phyloP scores from a whole-genome alignment of 2,113 vertebrate species.

The Psilopsiagon aurifrons region DNA sequence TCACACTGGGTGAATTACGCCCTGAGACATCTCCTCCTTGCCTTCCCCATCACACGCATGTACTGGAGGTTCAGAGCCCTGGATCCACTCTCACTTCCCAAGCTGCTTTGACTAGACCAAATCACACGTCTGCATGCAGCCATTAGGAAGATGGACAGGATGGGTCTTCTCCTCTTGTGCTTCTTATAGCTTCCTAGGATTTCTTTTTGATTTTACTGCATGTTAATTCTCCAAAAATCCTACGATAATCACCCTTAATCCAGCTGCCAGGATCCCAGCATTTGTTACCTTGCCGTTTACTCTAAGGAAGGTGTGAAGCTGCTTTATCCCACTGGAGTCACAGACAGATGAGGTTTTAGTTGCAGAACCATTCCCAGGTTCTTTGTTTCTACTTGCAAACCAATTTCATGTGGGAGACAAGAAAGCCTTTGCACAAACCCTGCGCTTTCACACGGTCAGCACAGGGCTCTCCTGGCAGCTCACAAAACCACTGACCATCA shows the following conservation, averaged over 20 bases:
- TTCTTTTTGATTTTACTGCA: conserved; percentile 7
- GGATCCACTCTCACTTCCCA: neutral
- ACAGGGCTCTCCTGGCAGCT: neutral
- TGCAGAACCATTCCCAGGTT: neutral
- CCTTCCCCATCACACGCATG: neutral
- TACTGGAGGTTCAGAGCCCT: neutral
- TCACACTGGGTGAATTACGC: neutral
- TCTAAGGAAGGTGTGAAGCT: conserved; percentile 5
- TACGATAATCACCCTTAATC: conserved; percentile 22
- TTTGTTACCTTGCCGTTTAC: neutral
- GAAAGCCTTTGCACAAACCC: neutral
- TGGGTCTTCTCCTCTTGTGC: neutral
- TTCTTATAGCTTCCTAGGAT: neutral
- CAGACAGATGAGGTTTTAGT: conserved; percentile 15
- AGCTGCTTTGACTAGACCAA: neutral
- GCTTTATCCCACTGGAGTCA: neutral
- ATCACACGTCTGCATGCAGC: neutral
- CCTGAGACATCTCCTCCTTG: neutral
- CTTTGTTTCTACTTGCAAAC: conserved; percentile 37
- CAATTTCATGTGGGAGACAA: neutral
- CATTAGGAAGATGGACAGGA: neutral
- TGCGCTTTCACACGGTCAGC: neutral
- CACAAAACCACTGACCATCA: conserved; percentile 19
- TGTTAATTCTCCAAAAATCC: conserved; percentile 23
- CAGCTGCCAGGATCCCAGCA: neutral